Conservation (phyloP, 2,797 vertebrate genomes). For the Clamator glandarius region DNA sequence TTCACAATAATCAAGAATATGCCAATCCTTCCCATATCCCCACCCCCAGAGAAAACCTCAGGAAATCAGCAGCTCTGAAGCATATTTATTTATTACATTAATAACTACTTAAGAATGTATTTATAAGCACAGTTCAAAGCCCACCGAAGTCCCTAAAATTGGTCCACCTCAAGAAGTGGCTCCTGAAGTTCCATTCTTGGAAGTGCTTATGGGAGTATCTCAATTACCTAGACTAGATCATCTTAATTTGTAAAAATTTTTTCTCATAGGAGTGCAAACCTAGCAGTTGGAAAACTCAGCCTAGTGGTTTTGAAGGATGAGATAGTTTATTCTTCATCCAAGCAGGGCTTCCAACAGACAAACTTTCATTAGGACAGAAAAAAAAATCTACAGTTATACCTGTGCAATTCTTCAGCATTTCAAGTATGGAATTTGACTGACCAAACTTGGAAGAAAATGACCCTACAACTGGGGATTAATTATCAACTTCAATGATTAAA, state of each 20-base stretch:
- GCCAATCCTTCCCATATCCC: not conserved
- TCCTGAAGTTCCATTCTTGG: not conserved
- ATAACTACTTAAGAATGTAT: not conserved
- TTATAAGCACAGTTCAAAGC: not conserved
- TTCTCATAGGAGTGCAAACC: not conserved
- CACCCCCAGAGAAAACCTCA: not conserved
- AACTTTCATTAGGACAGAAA: not conserved
- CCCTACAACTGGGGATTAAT: not conserved
- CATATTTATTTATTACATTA: not conserved
- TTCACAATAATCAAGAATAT: constrained; percentile 7
- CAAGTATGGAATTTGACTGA: not conserved
- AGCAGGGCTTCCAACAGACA: not conserved
- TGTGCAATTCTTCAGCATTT: not conserved
- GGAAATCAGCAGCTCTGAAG: not conserved
- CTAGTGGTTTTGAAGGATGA: not conserved
- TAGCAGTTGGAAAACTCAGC: not conserved
- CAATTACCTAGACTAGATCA: not conserved
- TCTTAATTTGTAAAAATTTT: not conserved
- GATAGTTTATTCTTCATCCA: not conserved
- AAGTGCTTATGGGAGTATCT: not conserved
- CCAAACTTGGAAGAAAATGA: not conserved
- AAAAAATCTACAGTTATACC: not conserved
- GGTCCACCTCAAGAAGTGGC: not conserved
- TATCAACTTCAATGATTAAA: not conserved
- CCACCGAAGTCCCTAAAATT: not conserved